Evolutionary conservation across 1,140 invertebrate genomes (phyloP).

Genomic region (Rhopalosiphum maidis): DNA sequence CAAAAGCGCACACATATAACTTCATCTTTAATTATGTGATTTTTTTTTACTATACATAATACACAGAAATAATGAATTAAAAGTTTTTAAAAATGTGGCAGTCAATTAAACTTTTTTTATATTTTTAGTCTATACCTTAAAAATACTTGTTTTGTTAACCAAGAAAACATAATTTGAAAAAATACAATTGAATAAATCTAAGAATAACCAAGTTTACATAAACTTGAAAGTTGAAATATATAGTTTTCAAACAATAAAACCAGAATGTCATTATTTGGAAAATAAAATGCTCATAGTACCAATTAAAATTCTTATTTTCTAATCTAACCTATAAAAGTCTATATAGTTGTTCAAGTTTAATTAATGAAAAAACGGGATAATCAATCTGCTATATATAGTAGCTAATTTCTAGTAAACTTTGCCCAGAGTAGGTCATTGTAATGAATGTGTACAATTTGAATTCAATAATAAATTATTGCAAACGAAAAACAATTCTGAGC

Average conservation of each 20-base stretch:
- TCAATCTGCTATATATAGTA: too few relatives aligned
- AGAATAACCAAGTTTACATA: background rate
- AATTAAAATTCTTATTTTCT: too few relatives aligned
- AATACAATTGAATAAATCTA: background rate
- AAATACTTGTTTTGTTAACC: background rate
- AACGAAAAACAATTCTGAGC: background rate
- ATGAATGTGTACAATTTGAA: background rate
- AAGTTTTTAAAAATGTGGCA: background rate
- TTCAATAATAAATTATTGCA: background rate
- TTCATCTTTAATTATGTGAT: constrained; percentile 34
- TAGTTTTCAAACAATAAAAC: background rate
- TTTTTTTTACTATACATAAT: background rate
- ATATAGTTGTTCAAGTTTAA: too few relatives aligned
- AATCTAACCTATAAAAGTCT: too few relatives aligned
- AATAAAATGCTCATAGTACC: background rate
- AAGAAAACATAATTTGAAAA: background rate
- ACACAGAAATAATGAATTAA: background rate
- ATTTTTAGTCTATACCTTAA: background rate
- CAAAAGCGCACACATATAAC: background rate
- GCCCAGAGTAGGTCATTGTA: background rate
- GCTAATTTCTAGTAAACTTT: too few relatives aligned
- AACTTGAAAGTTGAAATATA: background rate
- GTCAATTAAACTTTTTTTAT: background rate
- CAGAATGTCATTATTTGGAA: background rate
- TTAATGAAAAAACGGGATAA: too few relatives aligned